These are phyloP conservation scores for Axis porcinus DNA, from an alignment of 2,113 vertebrate genomes.

Conservation along the genomic window DNA sequence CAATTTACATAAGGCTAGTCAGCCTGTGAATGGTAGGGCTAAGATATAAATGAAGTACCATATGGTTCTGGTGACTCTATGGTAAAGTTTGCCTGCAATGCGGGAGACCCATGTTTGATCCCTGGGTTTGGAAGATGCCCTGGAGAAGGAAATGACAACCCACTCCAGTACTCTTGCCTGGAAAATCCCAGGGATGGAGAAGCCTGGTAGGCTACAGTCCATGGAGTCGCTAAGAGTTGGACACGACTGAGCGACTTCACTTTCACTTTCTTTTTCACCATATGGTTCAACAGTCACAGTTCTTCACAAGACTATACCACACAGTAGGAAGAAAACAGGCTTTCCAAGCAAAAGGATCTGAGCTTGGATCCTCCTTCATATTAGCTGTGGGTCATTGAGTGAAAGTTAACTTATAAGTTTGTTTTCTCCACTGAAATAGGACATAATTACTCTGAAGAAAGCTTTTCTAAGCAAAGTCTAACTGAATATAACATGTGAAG, in stretches of 20 bases:
- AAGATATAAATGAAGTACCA: neutral
- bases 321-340: neutral
- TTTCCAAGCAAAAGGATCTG: neutral
- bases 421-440: neutral
- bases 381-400: neutral
- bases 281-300: neutral
- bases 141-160: neutral
- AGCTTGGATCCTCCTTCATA: neutral
- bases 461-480: neutral
- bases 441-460: neutral
- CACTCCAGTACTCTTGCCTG: neutral
- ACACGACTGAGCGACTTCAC: neutral
- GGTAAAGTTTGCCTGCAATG: neutral
- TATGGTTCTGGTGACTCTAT: neutral
- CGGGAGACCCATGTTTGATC: neutral
- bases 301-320: neutral
- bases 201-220: neutral
- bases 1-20: neutral
- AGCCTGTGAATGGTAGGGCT: neutral
- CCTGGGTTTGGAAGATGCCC: neutral
- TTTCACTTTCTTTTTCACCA: neutral
- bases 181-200: neutral
- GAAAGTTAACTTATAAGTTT: neutral
- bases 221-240: neutral
- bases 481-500: neutral